Percentiles rank a stretch among this genome's conserved stretches.
phyloP scores from a whole-genome alignment of 2,888 invertebrate species.

The Macrophya alboannulata region DNA sequence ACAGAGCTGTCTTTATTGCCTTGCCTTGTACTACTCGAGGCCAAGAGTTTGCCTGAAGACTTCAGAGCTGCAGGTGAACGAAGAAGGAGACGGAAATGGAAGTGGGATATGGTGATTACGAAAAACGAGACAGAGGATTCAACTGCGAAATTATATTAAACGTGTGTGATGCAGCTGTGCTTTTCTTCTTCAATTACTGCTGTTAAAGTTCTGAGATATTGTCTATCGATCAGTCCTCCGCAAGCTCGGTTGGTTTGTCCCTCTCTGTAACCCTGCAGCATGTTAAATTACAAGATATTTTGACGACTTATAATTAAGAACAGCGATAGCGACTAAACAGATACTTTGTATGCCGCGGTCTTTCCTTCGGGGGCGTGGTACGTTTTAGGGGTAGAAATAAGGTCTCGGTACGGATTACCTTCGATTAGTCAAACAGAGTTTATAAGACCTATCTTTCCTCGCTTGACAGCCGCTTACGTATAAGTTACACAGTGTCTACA shows the following conservation, averaged over 20 bases:
- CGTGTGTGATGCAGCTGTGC: constrained; percentile 1
- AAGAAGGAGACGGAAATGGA: constrained; percentile 74
- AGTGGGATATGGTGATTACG: constrained; percentile 21
- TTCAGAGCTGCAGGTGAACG: constrained; percentile 72
- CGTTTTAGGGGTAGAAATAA: constrained; percentile 13
- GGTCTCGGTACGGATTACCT: constrained; percentile 48
- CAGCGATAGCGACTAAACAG: constrained; percentile 42
- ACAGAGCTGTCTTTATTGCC: constrained; percentile 38
- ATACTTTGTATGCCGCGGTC: constrained; percentile 49
- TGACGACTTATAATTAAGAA: constrained; percentile 46
- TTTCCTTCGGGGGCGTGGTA: not conserved
- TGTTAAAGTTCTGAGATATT: not conserved
- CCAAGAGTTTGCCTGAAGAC: constrained; percentile 12
- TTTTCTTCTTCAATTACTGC: not conserved
- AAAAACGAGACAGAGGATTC: not conserved
- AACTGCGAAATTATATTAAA: constrained; percentile 6
- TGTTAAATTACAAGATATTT: constrained; percentile 43
- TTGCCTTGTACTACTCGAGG: not conserved
- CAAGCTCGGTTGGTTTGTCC: not conserved
- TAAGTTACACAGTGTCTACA: not conserved
- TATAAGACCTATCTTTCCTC: not conserved
- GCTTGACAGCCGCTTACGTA: not conserved
- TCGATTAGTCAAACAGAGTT: constrained; percentile 44
- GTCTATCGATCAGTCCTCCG: constrained; percentile 4
- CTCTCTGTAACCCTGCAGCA: not conserved